Conservation (phyloP, 2,797 vertebrate genomes). For the Myotis pilosus region DNA sequence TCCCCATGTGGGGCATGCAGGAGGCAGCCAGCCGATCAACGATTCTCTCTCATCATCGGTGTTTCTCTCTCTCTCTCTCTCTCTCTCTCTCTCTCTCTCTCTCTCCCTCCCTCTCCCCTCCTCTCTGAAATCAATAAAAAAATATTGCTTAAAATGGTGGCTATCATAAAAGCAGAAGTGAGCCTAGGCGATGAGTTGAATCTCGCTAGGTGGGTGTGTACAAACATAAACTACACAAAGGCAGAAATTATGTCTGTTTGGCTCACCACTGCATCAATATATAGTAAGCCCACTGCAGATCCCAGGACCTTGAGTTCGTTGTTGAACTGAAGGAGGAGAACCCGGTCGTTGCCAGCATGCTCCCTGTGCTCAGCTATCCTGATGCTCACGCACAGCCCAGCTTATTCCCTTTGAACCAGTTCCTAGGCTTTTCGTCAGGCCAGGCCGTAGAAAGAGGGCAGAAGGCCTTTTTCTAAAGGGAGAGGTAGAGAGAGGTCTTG, state of each 20-base stretch:
- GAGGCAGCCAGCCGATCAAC: no score
- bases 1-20: no score
- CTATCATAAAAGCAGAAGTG: not conserved
- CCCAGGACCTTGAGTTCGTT: not conserved
- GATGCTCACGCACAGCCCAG: not conserved
- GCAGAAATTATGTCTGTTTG: not conserved
- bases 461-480: not conserved
- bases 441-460: not conserved
- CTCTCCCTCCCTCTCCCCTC: no score
- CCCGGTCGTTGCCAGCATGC: not conserved
- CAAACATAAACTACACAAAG: not conserved
- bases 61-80: no score
- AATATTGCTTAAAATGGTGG: not conserved
- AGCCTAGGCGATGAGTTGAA: not conserved
- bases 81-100: no score
- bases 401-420: not conserved
- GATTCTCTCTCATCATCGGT: no score
- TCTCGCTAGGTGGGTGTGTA: not conserved
- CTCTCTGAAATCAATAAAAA: no score
- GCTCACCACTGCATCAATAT: not conserved
- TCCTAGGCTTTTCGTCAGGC: not conserved
- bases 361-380: not conserved
- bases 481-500: not conserved
- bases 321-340: not conserved
- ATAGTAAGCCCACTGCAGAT: no score